Percentiles rank a stretch among this genome's conserved stretches.
Conservation (phyloP, 2,113 vertebrate species). For the Ibidorhyncha struthersii region DNA sequence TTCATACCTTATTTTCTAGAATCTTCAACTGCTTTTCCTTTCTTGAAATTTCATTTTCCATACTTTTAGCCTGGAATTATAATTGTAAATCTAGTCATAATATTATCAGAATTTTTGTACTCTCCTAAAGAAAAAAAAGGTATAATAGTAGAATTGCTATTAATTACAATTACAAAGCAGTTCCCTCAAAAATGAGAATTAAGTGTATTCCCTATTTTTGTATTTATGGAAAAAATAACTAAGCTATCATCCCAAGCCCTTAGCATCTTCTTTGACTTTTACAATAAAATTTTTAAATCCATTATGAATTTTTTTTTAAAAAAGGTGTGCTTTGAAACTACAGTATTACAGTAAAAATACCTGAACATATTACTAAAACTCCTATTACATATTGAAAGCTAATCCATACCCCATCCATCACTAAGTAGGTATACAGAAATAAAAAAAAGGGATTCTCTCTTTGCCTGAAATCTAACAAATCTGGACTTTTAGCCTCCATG, state of each 20-base stretch:
- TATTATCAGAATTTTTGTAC: neutral
- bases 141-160: neutral
- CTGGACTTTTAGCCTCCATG: neutral
- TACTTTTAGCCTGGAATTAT: slow-evolving; percentile 72
- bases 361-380: neutral
- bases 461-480: neutral
- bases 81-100: slow-evolving; percentile 19
- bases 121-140: neutral
- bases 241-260: neutral
- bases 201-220: neutral
- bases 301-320: too few species aligned
- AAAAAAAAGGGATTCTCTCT: neutral
- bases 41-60: slow-evolving; percentile 77
- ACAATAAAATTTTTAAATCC: neutral
- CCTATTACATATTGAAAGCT: neutral
- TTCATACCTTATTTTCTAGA: slow-evolving; percentile 83
- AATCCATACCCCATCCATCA: neutral
- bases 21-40: slow-evolving; percentile 84
- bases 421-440: neutral
- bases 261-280: neutral
- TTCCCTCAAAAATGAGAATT: neutral
- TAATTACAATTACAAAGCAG: neutral
- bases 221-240: neutral
- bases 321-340: neutral
- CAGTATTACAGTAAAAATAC: neutral